Percentiles rank a stretch among this genome's conserved stretches.
Conservation (phyloP, 2,797 vertebrate genomes). For the Acropternis orthonyx region DNA sequence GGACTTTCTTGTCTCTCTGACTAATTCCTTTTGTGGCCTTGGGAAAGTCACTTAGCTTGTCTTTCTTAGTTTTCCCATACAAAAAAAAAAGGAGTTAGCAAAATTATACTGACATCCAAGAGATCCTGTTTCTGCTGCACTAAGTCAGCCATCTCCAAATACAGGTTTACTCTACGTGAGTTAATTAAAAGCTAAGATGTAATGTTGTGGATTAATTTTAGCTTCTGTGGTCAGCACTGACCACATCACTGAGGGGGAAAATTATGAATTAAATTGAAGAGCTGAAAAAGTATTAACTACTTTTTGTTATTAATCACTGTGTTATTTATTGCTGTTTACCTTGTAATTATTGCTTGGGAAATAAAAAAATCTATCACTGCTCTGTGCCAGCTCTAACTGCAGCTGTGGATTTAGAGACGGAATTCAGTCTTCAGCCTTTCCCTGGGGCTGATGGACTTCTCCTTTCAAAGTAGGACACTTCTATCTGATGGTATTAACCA, state of each 20-base stretch:
- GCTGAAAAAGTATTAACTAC: not conserved
- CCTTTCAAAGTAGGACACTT: slow-evolving; percentile 83
- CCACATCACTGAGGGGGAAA: not conserved
- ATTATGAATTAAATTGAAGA: slow-evolving; percentile 1
- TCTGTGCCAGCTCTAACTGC: slow-evolving; percentile 66
- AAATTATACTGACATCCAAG: not conserved
- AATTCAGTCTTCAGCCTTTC: slow-evolving; percentile 75
- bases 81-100: slow-evolving; percentile 25
- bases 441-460: slow-evolving; percentile 81
- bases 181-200: slow-evolving; percentile 10
- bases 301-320: slow-evolving; percentile 46
- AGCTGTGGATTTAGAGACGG: slow-evolving; percentile 77
- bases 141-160: not conserved
- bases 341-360: slow-evolving; percentile 65
- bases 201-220: slow-evolving; percentile 23
- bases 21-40: slow-evolving; percentile 46
- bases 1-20: slow-evolving; percentile 38
- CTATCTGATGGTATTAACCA: slow-evolving; percentile 84
- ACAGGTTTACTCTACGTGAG: not conserved
- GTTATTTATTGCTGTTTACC: slow-evolving; percentile 69
- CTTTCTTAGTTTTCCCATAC: slow-evolving; percentile 10
- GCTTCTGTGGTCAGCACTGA: not conserved
- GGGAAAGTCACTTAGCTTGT: slow-evolving; percentile 60
- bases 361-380: slow-evolving; percentile 63
- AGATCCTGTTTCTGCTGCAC: not conserved